Conservation (phyloP, 92 coral and sea anemone genomes). For the Phymanthus crucifer region DNA sequence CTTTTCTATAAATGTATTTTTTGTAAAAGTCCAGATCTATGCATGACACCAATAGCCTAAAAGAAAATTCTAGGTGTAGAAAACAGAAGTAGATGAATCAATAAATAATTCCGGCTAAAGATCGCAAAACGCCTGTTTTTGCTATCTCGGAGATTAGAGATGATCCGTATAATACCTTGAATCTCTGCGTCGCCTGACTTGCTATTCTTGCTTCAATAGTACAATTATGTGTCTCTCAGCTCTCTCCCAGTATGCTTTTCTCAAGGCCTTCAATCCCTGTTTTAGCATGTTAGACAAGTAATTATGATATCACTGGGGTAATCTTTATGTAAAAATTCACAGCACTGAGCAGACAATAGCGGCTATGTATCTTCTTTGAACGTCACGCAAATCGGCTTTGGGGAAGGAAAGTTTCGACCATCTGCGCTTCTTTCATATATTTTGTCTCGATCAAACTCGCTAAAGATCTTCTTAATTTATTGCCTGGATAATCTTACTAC, state of each 20-base stretch:
- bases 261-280: background rate
- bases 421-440: background rate
- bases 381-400: constrained; percentile 2
- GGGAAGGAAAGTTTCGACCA: background rate
- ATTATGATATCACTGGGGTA: background rate
- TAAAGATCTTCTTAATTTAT: background rate
- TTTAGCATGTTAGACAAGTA: background rate
- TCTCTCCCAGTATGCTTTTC: background rate
- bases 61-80: background rate
- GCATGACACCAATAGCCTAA: background rate
- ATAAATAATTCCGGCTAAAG: too few species aligned
- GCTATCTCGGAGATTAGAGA: background rate
- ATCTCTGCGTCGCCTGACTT: too few species aligned
- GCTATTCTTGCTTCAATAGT: too few species aligned
- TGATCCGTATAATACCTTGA: background rate
- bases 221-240: background rate
- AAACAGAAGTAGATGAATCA: background rate
- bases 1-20: too few species aligned
- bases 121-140: too few species aligned
- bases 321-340: background rate
- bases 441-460: background rate
- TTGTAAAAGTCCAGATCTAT: background rate
- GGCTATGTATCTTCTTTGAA: background rate
- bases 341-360: background rate
- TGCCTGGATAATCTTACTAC: background rate